A percentile compares a stretch with the other conserved stretches of the same genome.
Conservation (phyloP, 2,797 vertebrate species). For the Esox masquinongy region DNA sequence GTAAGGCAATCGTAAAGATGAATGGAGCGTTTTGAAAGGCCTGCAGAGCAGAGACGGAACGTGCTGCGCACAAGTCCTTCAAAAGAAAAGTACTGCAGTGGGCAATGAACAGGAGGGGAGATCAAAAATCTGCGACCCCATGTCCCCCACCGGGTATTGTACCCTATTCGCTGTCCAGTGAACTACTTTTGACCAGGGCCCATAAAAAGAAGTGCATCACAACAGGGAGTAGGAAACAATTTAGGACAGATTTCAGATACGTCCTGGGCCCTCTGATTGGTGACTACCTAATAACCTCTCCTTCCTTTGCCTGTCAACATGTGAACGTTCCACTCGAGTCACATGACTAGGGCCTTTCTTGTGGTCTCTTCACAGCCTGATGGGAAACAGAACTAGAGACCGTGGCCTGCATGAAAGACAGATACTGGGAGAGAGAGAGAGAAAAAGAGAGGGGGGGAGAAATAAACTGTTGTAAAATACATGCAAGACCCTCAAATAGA, state of each 20-base stretch:
- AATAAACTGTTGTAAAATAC: slow-evolving; percentile 61
- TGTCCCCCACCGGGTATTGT: neutral
- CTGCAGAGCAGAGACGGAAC: slow-evolving; percentile 30
- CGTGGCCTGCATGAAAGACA: slow-evolving; percentile 66
- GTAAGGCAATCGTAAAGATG: slow-evolving; percentile 64
- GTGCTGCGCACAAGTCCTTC: slow-evolving; percentile 50
- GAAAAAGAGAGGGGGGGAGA: slow-evolving; percentile 20
- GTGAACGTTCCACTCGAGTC: slow-evolving; percentile 63
- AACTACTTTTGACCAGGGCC: neutral
- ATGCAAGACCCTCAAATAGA: slow-evolving; percentile 72
- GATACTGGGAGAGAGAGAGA: slow-evolving; percentile 14
- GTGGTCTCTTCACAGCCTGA: slow-evolving; percentile 77
- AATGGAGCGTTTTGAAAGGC: slow-evolving; percentile 56
- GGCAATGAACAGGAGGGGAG: slow-evolving; percentile 16
- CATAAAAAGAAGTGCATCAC: neutral
- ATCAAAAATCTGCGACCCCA: neutral
- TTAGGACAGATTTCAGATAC: neutral
- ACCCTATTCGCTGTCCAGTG: neutral
- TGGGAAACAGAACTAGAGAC: slow-evolving; percentile 74
- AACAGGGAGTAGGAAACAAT: neutral
- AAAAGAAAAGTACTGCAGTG: slow-evolving; percentile 37
- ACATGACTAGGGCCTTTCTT: slow-evolving; percentile 68
- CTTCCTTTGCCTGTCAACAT: slow-evolving; percentile 55
- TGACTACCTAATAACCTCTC: slow-evolving; percentile 12
- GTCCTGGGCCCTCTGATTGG: slow-evolving; percentile 45